phyloP scores from a whole-genome alignment of 2,888 invertebrate genomes.

The Pterostichus madidus region DNA sequence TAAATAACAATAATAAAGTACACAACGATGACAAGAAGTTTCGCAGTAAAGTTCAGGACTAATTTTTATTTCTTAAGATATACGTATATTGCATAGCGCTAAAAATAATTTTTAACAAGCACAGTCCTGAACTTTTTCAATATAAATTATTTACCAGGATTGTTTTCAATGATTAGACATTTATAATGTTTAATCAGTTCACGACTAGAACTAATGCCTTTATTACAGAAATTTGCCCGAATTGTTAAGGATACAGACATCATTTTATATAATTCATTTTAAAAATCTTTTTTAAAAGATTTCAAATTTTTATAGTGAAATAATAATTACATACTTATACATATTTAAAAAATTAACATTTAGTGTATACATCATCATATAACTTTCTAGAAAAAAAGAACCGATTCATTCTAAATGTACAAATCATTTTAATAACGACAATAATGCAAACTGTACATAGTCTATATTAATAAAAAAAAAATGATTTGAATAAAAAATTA shows the following conservation, averaged over 20 bases:
- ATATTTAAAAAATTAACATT: neutral
- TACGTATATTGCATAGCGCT: too few species aligned
- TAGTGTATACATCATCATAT: neutral
- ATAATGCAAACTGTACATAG: too few species aligned
- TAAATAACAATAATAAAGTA: slow-evolving; percentile 38
- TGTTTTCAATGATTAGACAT: slow-evolving; percentile 1
- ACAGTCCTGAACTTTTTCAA: neutral
- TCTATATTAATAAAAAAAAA: too few species aligned
- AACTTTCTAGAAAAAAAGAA: neutral
- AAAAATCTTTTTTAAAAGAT: neutral
- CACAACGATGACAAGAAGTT: slow-evolving; percentile 1
- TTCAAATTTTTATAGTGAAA: neutral
- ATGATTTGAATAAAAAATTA: neutral
- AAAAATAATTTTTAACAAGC: neutral
- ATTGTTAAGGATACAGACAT: neutral
- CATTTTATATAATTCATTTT: neutral
- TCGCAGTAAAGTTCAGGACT: neutral
- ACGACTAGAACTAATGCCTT: slow-evolving; percentile 17
- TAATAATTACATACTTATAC: neutral
- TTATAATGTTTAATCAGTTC: slow-evolving; percentile 21
- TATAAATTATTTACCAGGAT: neutral
- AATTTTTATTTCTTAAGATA: neutral
- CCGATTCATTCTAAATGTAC: neutral
- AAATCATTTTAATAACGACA: neutral
- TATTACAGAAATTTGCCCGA: neutral